Evolutionary conservation across 2,113 vertebrate genomes (phyloP).

Genomic region (Lucifuga dentata): DNA sequence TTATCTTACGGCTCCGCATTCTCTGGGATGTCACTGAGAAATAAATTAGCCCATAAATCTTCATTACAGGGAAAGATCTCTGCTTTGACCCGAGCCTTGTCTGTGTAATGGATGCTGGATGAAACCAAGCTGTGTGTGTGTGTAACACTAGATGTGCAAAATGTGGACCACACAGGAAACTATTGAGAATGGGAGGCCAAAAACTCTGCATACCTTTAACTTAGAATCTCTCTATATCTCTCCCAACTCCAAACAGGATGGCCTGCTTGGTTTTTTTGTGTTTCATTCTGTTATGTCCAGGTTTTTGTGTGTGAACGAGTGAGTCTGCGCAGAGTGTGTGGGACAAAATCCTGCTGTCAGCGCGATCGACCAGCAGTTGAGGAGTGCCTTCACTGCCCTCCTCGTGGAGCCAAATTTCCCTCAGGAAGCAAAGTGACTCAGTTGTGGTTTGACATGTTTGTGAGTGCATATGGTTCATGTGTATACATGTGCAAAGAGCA

Average conservation of each 20-base stretch:
- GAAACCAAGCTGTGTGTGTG: slow-evolving; percentile 4
- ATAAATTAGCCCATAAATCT: slow-evolving; percentile 56
- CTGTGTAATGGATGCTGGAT: slow-evolving; percentile 35
- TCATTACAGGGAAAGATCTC: slow-evolving; percentile 46
- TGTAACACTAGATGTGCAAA: slow-evolving; percentile 40
- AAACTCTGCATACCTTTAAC: slow-evolving; percentile 33
- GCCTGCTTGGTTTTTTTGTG: too few species aligned
- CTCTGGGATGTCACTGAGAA: slow-evolving; percentile 45
- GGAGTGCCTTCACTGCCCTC: slow-evolving; percentile 66
- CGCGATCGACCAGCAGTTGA: slow-evolving; percentile 56
- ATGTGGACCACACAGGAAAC: slow-evolving; percentile 68
- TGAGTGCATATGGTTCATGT: slow-evolving; percentile 52
- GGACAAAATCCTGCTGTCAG: slow-evolving; percentile 70
- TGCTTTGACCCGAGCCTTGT: slow-evolving; percentile 25
- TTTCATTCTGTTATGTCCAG: slow-evolving; percentile 19
- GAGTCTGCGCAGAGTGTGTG: slow-evolving; percentile 45
- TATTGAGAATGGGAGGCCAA: slow-evolving; percentile 16
- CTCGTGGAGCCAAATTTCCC: slow-evolving; percentile 74
- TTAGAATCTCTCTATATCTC: slow-evolving; percentile 13
- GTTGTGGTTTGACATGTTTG: slow-evolving; percentile 77
- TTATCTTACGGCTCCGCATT: slow-evolving; percentile 41
- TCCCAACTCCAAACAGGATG: slow-evolving; percentile 22
- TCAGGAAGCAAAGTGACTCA: slow-evolving; percentile 81
- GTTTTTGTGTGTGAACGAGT: slow-evolving; percentile 5
- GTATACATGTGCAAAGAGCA: slow-evolving; percentile 37